phyloP scores from a whole-genome alignment of 2,888 invertebrate genomes.

The Brachyopa scutellaris region DNA sequence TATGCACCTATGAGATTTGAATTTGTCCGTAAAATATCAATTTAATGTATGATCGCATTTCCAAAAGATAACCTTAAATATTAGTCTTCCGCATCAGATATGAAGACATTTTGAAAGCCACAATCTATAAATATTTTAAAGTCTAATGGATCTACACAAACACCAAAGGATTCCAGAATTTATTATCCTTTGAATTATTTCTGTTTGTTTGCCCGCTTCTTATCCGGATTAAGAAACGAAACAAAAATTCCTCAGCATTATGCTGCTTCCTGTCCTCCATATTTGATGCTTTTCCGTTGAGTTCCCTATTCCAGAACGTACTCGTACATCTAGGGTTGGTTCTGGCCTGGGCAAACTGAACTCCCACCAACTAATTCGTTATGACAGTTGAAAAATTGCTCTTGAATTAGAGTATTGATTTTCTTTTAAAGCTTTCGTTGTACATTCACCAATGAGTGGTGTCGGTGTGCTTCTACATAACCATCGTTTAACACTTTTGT shows the following conservation, averaged over 20 bases:
- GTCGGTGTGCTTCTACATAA: too few species aligned
- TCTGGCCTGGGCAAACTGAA: neutral
- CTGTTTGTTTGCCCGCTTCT: too few species aligned
- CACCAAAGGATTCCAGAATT: too few species aligned
- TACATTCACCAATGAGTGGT: neutral
- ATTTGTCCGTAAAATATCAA: too few species aligned
- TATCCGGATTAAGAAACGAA: conserved; percentile 13
- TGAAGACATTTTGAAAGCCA: too few species aligned
- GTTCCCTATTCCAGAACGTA: neutral
- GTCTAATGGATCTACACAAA: too few species aligned
- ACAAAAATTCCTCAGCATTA: conserved; percentile 8
- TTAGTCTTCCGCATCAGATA: too few species aligned
- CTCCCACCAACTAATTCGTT: conserved; percentile 41
- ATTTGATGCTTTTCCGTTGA: neutral
- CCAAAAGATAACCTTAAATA: too few species aligned
- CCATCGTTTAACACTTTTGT: conserved; percentile 23
- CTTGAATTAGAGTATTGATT: conserved; percentile 31
- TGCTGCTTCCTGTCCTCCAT: neutral
- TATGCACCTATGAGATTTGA: too few species aligned
- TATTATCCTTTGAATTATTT: too few species aligned
- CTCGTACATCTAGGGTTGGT: neutral
- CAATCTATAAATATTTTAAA: too few species aligned
- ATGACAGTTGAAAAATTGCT: conserved; percentile 39
- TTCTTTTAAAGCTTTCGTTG: neutral
- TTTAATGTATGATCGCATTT: too few species aligned